A percentile compares a stretch with the other conserved stretches of the same genome.
These are phyloP conservation scores for Nowickia ferox DNA, from an alignment of 2,888 invertebrate species.

Conservation along the genomic window DNA sequence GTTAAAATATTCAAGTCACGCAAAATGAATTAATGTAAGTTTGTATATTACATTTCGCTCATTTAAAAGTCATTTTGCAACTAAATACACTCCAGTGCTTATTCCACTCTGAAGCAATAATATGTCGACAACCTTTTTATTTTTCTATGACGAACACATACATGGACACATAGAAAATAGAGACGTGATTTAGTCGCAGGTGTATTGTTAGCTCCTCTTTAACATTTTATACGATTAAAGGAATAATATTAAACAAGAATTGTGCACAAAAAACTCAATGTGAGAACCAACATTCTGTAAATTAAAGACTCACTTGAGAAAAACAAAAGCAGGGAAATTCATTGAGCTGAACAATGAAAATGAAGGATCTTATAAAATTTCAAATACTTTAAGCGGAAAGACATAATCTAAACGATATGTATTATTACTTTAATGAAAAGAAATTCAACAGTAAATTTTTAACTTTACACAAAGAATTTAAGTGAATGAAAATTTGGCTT, in stretches of 20 bases:
- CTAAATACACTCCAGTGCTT: conserved; percentile 15
- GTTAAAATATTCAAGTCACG: conserved; percentile 64
- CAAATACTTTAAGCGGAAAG: background rate
- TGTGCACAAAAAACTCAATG: background rate
- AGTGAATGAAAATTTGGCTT: too few species aligned
- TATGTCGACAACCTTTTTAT: background rate
- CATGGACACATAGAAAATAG: background rate
- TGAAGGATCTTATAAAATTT: background rate
- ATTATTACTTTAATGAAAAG: background rate
- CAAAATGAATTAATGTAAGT: conserved; percentile 63
- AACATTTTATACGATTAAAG: background rate
- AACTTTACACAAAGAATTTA: background rate
- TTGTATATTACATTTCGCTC: conserved; percentile 58
- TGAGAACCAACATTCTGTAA: background rate
- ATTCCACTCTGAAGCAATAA: background rate
- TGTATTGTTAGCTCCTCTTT: background rate
- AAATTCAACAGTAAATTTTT: background rate
- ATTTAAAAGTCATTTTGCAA: conserved; percentile 52
- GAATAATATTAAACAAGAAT: background rate
- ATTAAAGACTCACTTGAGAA: background rate
- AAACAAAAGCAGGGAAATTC: conserved; percentile 4
- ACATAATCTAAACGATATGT: background rate
- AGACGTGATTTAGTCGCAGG: background rate
- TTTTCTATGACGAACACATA: too few species aligned
- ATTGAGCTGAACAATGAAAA: conserved; percentile 27